Base-by-base conservation (phyloP, 2,888 invertebrate genomes). In the Incurvaria masculella region DNA sequence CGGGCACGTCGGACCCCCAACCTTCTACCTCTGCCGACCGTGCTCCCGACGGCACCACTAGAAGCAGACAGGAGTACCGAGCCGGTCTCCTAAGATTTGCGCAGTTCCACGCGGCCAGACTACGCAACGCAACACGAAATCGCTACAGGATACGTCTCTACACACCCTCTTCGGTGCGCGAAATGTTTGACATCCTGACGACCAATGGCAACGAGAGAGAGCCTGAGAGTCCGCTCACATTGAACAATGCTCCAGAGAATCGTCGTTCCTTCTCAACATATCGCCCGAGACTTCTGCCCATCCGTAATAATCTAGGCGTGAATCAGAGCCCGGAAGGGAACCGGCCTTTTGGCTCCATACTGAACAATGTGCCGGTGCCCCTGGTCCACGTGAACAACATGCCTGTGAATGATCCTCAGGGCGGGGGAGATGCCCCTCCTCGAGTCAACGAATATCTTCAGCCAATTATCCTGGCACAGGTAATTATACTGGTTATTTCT, bases 351-450 rank as follows among this genome's bases (percentile, higher is more conserved):
- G 68, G 68, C 49, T 63, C 69, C 2, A 64, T 69, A 19, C 56
- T 72, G 21, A 68, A 68, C 54, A 69, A 68, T 49, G 68, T 69
- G 1, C 63, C 63, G 1, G 73, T 83, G 56, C 85, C 85, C 2
- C 64, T 80, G 11, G 80, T 86, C 57, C 83, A 82, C 55, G 81
- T 86, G 26, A 85, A 84, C 54, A 84, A 86, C 56, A 71, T 81
- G n/a, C 80, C 79, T 0, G 63, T 78, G 2, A 62, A 64, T 11
- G 73, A 76, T 17, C 56, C 61, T 16, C 19, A 4, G 40, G 17
- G 8, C 21, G 23, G 54, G 58, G 6, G 69, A 68, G 2, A 58
- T 56, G 2, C 65, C 44, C 66, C 60, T 41, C 57, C 62, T 14
- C 68, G 74, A 49, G 74, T 76, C 52, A 72, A 73, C 46, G 78